Evolutionary conservation across 2,888 invertebrate genomes (phyloP).

Genomic region (Oasisia sp.): DNA sequence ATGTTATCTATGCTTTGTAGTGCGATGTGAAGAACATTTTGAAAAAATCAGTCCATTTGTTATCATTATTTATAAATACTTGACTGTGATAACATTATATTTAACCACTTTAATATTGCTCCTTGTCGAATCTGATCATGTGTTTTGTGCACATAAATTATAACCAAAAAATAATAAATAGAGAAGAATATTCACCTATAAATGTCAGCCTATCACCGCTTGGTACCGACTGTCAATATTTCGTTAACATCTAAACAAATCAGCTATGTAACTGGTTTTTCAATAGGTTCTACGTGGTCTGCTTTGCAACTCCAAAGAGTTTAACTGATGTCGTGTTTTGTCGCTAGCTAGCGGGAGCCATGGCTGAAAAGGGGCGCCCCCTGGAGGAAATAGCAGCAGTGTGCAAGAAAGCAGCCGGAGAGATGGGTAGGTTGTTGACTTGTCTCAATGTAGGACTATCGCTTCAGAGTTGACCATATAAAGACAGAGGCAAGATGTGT

Average conservation of each 20-base stretch:
- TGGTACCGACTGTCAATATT: too few relatives aligned
- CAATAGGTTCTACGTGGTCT: not conserved
- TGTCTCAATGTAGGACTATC: not conserved
- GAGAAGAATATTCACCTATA: too few relatives aligned
- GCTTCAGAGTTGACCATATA: too few relatives aligned
- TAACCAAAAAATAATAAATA: not conserved
- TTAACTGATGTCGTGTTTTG: not conserved
- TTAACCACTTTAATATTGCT: too few relatives aligned
- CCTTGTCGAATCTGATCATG: too few relatives aligned
- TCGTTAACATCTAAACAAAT: not conserved
- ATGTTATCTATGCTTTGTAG: too few relatives aligned
- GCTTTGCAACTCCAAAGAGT: not conserved
- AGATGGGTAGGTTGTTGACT: slow-evolving; percentile 55
- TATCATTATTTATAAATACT: too few relatives aligned
- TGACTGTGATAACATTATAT: not conserved
- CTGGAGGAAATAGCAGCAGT: slow-evolving; percentile 70
- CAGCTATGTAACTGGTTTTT: not conserved
- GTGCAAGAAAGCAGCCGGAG: slow-evolving; percentile 47
- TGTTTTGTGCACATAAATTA: not conserved
- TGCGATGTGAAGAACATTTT: too few relatives aligned
- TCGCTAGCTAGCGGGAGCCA: slow-evolving; percentile 78
- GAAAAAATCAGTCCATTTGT: too few relatives aligned
- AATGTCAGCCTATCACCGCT: too few relatives aligned
- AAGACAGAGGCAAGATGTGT: too few relatives aligned
- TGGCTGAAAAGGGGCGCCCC: slow-evolving; percentile 74